These are phyloP conservation scores for Ceratosolen solmsi DNA, from an alignment of 1,140 invertebrate species.

Conservation along the genomic window DNA sequence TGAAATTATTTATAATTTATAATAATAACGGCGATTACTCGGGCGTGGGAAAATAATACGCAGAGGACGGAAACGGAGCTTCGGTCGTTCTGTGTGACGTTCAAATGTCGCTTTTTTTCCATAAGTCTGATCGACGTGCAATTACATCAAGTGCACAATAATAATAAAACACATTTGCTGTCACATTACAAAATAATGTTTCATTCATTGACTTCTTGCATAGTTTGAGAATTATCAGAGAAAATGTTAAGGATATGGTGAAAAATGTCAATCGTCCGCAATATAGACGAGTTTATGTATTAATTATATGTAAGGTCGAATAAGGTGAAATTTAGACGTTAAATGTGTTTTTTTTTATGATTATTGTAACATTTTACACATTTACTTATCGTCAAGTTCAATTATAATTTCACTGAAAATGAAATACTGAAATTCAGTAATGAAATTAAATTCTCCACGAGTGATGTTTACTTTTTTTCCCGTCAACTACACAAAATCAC, in stretches of 20 bases:
- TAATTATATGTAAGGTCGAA: too few relatives aligned
- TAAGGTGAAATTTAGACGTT: too few relatives aligned
- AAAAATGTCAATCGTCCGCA: neutral
- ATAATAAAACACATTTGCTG: slow-evolving; percentile 4
- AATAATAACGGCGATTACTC: slow-evolving; percentile 12
- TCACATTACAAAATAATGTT: neutral
- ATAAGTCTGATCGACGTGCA: slow-evolving; percentile 12
- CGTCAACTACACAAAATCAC: too few relatives aligned
- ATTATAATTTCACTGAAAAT: too few relatives aligned
- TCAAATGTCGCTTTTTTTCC: slow-evolving; percentile 4
- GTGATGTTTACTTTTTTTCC: too few relatives aligned
- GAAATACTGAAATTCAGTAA: too few relatives aligned
- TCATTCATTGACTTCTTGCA: neutral
- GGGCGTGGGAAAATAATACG: slow-evolving; percentile 25
- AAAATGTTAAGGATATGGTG: neutral
- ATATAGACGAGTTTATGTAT: neutral
- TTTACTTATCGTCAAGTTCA: too few relatives aligned
- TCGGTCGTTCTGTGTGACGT: neutral
- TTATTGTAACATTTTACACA: too few relatives aligned
- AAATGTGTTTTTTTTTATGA: too few relatives aligned
- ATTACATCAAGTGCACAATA: slow-evolving; percentile 39
- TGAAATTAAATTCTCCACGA: too few relatives aligned
- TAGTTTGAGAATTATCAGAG: neutral
- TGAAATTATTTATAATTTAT: neutral
- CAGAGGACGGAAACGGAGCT: neutral